These are phyloP conservation scores for Porites lobata DNA, from an alignment of 92 coral and sea anemone species.

Conservation along the genomic window DNA sequence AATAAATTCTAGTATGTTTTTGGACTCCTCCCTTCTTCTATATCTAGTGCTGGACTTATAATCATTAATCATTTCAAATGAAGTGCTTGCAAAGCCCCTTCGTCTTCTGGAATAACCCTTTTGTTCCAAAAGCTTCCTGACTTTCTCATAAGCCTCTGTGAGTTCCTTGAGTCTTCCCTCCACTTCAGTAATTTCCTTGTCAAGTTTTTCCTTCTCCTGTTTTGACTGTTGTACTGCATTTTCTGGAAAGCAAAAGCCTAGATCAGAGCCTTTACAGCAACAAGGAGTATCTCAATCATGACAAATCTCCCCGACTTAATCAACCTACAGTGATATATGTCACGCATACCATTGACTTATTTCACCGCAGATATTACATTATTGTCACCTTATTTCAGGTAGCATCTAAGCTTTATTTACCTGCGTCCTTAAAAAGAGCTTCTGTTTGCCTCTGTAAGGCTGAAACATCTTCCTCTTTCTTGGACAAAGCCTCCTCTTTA, in stretches of 20 bases:
- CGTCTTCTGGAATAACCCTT: constrained; percentile 2
- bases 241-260: neutral
- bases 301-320: too few species aligned
- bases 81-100: neutral
- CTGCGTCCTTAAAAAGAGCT: too few species aligned
- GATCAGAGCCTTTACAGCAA: too few species aligned
- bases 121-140: constrained; percentile 14
- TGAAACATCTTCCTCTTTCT: too few species aligned
- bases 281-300: too few species aligned
- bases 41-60: constrained; percentile 45
- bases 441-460: neutral
- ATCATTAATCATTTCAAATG: constrained; percentile 43
- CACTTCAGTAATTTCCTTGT: constrained; percentile 14
- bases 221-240: constrained; percentile 29
- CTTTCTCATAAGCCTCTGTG: constrained; percentile 5
- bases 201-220: constrained; percentile 3
- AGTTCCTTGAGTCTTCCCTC: constrained; percentile 39
- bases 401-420: too few species aligned
- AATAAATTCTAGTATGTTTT: constrained; percentile 50
- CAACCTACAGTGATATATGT: too few species aligned
- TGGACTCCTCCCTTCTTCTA: constrained; percentile 62
- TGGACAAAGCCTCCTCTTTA: too few species aligned
- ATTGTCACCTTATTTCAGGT: too few species aligned
- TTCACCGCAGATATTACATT: too few species aligned
- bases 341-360: too few species aligned